Conservation (phyloP, 2,888 invertebrate genomes). For the Pemphredon lugubris region DNA sequence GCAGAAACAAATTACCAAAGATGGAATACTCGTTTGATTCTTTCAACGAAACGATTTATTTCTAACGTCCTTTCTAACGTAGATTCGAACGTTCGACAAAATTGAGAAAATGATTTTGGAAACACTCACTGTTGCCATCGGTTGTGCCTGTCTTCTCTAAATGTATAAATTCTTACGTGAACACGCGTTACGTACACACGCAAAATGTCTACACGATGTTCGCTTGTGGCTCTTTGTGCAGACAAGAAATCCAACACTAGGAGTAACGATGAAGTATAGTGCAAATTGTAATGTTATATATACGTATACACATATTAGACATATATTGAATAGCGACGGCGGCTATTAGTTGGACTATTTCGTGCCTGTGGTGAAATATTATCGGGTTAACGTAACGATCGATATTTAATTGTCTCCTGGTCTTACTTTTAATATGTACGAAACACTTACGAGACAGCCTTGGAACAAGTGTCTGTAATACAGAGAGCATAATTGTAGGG, state of each 20-base stretch:
- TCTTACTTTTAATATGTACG: slow-evolving; percentile 17
- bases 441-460: slow-evolving; percentile 13
- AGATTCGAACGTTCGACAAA: too few relatives aligned
- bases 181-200: slow-evolving; percentile 11
- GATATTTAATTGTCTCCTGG: slow-evolving; percentile 37
- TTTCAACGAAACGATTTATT: too few relatives aligned
- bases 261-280: slow-evolving; percentile 53
- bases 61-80: too few relatives aligned
- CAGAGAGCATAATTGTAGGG: slow-evolving; percentile 24
- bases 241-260: slow-evolving; percentile 34
- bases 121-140: slow-evolving; percentile 41
- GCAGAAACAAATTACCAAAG: too few relatives aligned
- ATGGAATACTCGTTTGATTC: too few relatives aligned
- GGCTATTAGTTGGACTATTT: slow-evolving; percentile 70
- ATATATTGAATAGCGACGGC: slow-evolving; percentile 56
- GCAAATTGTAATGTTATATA: slow-evolving; percentile 62
- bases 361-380: slow-evolving; percentile 70
- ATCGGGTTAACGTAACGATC: slow-evolving; percentile 41
- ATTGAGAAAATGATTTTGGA: too few relatives aligned
- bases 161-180: slow-evolving; percentile 20
- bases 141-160: slow-evolving; percentile 45
- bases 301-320: slow-evolving; percentile 37
- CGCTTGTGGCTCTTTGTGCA: slow-evolving; percentile 40
- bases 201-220: slow-evolving; percentile 18
- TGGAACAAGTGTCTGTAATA: slow-evolving; percentile 22